Evolutionary conservation across 1,140 invertebrate species (phyloP).

Genomic region (Eubasilissa regina): DNA sequence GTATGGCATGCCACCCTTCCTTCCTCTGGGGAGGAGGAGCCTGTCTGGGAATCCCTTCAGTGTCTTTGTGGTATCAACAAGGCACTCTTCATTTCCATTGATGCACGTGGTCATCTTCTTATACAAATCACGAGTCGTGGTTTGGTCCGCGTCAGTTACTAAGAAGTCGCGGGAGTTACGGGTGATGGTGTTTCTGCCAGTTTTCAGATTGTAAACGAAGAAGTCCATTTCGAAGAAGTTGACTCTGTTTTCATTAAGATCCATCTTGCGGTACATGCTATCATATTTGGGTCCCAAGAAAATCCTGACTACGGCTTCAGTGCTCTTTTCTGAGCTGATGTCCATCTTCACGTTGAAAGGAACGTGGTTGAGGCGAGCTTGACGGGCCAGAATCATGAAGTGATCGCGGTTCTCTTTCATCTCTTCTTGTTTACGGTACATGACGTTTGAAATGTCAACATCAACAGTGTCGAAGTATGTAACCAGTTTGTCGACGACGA

Average conservation of each 20-base stretch:
- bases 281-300: constrained; percentile 76
- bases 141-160: constrained; percentile 72
- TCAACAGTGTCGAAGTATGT: constrained; percentile 73
- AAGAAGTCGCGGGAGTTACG: constrained; percentile 79
- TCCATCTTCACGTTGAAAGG: constrained; percentile 74
- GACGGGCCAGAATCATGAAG: constrained; percentile 60
- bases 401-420: constrained; percentile 50
- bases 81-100: constrained; percentile 63
- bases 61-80: constrained; percentile 62
- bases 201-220: constrained; percentile 76
- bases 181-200: constrained; percentile 78
- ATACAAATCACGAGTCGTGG: constrained; percentile 66
- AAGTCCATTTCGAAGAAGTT: constrained; percentile 81
- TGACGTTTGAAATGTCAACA: constrained; percentile 68
- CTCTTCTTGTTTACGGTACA: constrained; percentile 51
- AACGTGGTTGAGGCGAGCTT: constrained; percentile 74
- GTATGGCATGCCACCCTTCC: constrained; percentile 74
- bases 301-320: constrained; percentile 73
- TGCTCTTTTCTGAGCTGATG: constrained; percentile 72
- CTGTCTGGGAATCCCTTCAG: constrained; percentile 76
- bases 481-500: constrained; percentile 71
- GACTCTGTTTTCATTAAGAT: constrained; percentile 70
- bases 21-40: constrained; percentile 79
- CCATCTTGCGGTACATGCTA: constrained; percentile 69
- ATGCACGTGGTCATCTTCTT: constrained; percentile 65